These are phyloP conservation scores for Callosobruchus maculatus DNA, from an alignment of 2,888 invertebrate genomes.

Conservation along the genomic window DNA sequence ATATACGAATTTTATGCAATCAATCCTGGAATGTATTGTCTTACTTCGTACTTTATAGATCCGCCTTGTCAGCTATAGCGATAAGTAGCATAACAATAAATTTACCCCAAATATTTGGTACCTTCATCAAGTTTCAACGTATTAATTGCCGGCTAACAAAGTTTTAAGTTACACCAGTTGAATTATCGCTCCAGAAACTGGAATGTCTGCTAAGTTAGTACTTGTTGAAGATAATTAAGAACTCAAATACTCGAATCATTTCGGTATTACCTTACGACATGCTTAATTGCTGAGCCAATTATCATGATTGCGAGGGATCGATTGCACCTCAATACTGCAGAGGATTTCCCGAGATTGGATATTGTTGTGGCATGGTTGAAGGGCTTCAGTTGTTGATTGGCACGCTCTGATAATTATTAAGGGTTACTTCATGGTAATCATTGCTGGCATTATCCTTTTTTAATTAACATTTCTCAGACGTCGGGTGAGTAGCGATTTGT, in stretches of 20 bases:
- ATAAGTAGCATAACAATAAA: no score
- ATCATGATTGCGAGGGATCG: neutral
- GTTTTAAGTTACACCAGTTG: neutral
- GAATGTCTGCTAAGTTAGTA: neutral
- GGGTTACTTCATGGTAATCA: neutral
- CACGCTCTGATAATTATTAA: no score
- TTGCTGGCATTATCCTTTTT: neutral
- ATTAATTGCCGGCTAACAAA: neutral
- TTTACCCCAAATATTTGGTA: no score
- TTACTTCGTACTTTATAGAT: no score
- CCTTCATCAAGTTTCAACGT: neutral
- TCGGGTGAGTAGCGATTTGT: no score
- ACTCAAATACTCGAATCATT: neutral
- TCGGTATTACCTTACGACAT: neutral
- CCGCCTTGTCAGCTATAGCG: no score
- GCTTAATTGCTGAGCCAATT: neutral
- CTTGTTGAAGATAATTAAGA: neutral
- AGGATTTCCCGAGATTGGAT: neutral
- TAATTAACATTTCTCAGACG: no score
- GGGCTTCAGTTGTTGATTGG: neutral
- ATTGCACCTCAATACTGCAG: neutral
- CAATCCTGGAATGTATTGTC: no score
- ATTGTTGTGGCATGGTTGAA: neutral
- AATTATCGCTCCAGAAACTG: neutral
- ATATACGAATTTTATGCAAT: no score